These are phyloP conservation scores for Unio delphinus DNA, from an alignment of 2,888 invertebrate species.

Conservation along the genomic window DNA sequence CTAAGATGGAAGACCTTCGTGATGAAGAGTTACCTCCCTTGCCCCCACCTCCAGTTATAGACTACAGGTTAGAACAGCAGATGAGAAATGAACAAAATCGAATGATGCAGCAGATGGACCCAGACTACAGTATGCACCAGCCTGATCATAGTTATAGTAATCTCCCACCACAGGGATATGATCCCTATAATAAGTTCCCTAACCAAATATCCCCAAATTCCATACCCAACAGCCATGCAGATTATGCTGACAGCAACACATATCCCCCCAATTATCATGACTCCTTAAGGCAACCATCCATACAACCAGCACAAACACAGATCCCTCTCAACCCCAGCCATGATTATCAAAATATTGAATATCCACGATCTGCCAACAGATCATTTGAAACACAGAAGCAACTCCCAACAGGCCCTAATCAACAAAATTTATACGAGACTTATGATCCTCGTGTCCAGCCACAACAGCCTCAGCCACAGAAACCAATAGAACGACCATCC, in stretches of 20 bases:
- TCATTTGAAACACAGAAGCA: conserved; percentile 19
- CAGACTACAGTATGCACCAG: conserved; percentile 6
- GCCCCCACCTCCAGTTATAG: conserved; percentile 73
- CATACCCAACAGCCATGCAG: conserved; percentile 8
- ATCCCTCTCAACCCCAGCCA: conserved; percentile 37
- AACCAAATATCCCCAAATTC: not conserved
- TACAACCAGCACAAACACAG: conserved; percentile 9
- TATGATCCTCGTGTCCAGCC: conserved; percentile 37
- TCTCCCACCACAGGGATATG: conserved; percentile 23
- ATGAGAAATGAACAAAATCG: conserved; percentile 66
- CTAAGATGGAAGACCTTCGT: conserved; percentile 64
- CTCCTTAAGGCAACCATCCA: conserved; percentile 1
- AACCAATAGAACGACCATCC: conserved; percentile 9
- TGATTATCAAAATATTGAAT: conserved; percentile 47
- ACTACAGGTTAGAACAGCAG: conserved; percentile 75
- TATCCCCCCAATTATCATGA: no score
- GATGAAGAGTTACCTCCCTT: conserved; percentile 62
- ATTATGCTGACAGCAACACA: conserved; percentile 1
- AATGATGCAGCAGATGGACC: conserved; percentile 38
- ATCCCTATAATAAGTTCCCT: no score
- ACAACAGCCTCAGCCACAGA: conserved; percentile 6
- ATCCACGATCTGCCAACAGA: conserved; percentile 31
- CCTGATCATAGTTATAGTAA: conserved; percentile 38
- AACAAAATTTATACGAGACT: conserved; percentile 50
- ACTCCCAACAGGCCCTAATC: conserved; percentile 22